These are phyloP conservation scores for Orcinus orca DNA, from an alignment of 2,113 vertebrate genomes.

Conservation along the genomic window DNA sequence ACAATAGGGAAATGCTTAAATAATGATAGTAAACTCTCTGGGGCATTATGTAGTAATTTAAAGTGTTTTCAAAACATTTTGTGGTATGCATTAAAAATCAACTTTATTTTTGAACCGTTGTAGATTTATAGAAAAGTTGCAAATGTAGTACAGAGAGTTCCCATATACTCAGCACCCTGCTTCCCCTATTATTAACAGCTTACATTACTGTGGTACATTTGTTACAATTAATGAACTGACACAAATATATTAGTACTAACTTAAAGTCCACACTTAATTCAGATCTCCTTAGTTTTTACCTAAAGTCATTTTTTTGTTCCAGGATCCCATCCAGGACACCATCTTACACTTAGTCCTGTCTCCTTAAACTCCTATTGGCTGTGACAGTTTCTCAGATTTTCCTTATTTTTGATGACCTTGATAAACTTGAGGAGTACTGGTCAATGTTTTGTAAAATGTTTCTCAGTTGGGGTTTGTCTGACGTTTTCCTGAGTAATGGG, in stretches of 20 bases:
- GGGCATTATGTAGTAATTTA: background rate
- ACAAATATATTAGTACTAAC: background rate
- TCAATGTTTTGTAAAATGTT: background rate
- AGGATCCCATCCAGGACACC: background rate
- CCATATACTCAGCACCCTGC: background rate
- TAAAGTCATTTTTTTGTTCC: background rate
- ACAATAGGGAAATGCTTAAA: background rate
- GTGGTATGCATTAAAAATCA: background rate
- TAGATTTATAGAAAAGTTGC: background rate
- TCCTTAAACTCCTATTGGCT: background rate
- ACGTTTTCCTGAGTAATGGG: background rate
- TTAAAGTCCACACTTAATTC: background rate
- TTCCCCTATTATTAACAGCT: background rate
- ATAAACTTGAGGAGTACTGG: background rate
- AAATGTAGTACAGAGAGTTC: background rate
- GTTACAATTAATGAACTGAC: background rate
- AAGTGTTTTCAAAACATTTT: background rate
- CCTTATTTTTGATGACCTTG: background rate
- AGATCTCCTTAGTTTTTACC: background rate
- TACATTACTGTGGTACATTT: background rate
- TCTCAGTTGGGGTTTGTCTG: background rate
- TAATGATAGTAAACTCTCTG: background rate
- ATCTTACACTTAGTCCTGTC: background rate
- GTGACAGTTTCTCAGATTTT: background rate
- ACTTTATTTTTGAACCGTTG: slow-evolving; percentile 4